Base-by-base conservation (phyloP, 2,888 invertebrate genomes). In the Heliconius hortense region DNA sequence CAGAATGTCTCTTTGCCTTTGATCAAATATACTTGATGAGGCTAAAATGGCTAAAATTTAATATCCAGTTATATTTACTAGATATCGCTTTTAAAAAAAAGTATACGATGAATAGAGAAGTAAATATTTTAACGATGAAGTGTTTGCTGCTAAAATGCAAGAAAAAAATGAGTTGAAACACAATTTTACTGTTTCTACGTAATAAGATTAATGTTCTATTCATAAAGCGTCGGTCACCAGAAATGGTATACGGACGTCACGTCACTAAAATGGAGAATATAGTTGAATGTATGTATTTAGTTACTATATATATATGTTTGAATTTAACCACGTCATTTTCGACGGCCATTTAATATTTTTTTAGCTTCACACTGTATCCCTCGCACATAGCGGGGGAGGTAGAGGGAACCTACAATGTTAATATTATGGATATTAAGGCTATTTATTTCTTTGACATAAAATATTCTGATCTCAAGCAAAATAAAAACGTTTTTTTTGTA, bases 221-320 rank as follows among this genome's bases (percentile, higher is more conserved):
- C 59, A 59, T 26, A 24, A 39, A 26, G 21, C 60, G 71, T 60
- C n/a, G 26, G 26, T 0, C 21, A 39, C 71, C 26, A 71, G 39
- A 60, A 39, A 71, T 43, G 60, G 60, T 71, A 60, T 71, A 26
- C 59, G 24, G 60, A 60, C 71, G 60, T 71, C 60, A 60, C 24
- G 26, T n/a, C 21, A n/a, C 71, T 60, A 60, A 71, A 43, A 39
- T 71, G 60, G 71, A 60, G 26, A 18, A 39, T 18, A 24, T 7
- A 60, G 11, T 24, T 26, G 2, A 15, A n/a, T 4, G 4, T 13
- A 26, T 60, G 15, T 56, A 70, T 35, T 10, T 48, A 48, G 48
- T 18, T 48, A 18, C 18, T 48, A 18, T 48, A 48, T 48, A 18
- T 48, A 48, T 21, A 60, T 39, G 70, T 59, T 70, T 24, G 21